These are phyloP conservation scores for Ennomos erosarius DNA, from an alignment of 2,888 invertebrate genomes.

Conservation along the genomic window DNA sequence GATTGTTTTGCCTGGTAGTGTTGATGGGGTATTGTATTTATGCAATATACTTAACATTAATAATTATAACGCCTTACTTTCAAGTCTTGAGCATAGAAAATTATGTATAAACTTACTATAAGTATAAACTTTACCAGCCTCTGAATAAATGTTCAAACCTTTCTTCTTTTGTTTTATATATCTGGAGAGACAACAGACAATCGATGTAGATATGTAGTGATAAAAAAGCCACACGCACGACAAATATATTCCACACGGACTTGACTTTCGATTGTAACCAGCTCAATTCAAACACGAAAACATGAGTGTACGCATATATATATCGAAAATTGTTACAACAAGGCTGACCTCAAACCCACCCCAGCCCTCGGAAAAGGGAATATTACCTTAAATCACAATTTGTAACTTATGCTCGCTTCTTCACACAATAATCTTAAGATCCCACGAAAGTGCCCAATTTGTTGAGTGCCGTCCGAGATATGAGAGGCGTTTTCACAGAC, in stretches of 20 bases:
- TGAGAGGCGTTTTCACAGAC: constrained; percentile 48
- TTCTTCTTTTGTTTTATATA: no score
- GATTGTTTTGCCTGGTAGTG: no score
- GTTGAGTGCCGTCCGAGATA: constrained; percentile 62
- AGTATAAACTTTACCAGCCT: no score
- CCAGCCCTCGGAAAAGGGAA: constrained; percentile 18
- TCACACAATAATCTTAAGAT: constrained; percentile 59
- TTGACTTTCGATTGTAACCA: constrained; percentile 11
- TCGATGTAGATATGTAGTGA: no score
- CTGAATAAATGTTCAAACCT: no score
- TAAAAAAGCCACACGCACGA: no score
- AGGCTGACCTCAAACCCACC: constrained; percentile 22
- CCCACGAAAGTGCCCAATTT: constrained; percentile 67
- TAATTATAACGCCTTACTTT: no score
- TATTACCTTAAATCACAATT: constrained; percentile 41
- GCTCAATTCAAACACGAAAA: constrained; percentile 10
- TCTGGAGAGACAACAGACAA: no score
- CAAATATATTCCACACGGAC: not conserved
- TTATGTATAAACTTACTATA: no score
- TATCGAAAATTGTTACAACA: constrained; percentile 24
- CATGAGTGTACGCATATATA: constrained; percentile 25
- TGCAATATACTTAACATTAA: no score
- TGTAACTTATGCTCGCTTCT: constrained; percentile 47
- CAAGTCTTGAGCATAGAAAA: no score
- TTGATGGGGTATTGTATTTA: no score